phyloP scores from a whole-genome alignment of 1,140 invertebrate species.

The Scaptomyza montana region DNA sequence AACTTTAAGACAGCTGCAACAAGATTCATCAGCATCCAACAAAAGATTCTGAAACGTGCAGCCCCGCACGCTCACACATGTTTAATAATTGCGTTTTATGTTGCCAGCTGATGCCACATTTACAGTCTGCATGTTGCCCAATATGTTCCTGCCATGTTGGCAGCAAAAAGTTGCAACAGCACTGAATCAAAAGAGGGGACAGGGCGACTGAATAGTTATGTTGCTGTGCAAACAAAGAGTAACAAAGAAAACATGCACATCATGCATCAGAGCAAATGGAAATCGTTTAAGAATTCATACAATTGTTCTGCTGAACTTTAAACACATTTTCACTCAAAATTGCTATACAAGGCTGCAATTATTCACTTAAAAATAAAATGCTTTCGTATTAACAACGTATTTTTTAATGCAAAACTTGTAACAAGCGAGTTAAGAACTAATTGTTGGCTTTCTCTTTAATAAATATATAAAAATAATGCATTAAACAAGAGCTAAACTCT shows the following conservation, averaged over 20 bases:
- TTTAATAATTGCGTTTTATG: constrained; percentile 78
- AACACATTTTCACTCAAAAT: constrained; percentile 29
- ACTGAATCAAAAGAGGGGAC: neutral
- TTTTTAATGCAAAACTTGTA: too few species aligned
- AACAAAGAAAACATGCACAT: constrained; percentile 33
- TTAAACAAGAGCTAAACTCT: too few species aligned
- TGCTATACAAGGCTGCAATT: constrained; percentile 5
- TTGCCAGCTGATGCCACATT: constrained; percentile 53
- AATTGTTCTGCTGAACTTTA: constrained; percentile 47
- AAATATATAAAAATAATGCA: too few species aligned
- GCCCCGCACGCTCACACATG: constrained; percentile 47
- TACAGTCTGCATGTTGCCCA: constrained; percentile 62
- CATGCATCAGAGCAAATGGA: constrained; percentile 32
- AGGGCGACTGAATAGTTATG: neutral
- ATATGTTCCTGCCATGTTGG: constrained; percentile 51
- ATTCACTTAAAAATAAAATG: neutral
- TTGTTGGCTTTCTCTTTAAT: too few species aligned
- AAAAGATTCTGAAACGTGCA: constrained; percentile 42
- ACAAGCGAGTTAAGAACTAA: too few species aligned
- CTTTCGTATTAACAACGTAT: too few species aligned
- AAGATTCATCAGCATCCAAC: constrained; percentile 24
- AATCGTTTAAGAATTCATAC: constrained; percentile 49
- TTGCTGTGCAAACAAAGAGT: constrained; percentile 20
- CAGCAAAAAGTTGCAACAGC: constrained; percentile 16
- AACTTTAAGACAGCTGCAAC: constrained; percentile 28